Base-by-base conservation (phyloP, 2,797 vertebrate species). In the Argyrosomus regius region DNA sequence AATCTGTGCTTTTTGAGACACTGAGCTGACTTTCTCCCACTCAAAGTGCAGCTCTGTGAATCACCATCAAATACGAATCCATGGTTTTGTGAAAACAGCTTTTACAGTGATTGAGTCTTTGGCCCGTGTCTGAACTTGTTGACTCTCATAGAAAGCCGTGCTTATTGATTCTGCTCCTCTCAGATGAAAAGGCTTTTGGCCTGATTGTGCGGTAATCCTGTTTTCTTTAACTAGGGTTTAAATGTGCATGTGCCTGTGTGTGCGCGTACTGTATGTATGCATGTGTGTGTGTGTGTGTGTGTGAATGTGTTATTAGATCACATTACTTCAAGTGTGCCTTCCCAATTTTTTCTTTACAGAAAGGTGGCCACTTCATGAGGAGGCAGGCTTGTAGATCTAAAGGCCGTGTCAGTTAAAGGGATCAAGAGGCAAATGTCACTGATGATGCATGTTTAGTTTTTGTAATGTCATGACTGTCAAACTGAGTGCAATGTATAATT, bases 91-190 rank as follows among this genome's bases (percentile, higher is more conserved):
- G 77, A 80, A 81, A 90, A 65, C 85, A 83, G 75, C 80, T 83
- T 77, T 81, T 78, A 68, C 80, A 78, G 80, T 75, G 87, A 86
- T 83, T 43, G 88, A 84, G 81, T 83, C 72, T 73, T 75, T 70
- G 81, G 86, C 84, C 90, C 63, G 1, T 94, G 95, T 89, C 94
- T 92, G 77, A 89, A 94, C 94, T 91, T 92, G 95, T 91, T 86
- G 87, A 90, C 87, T 85, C 78, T 84, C 61, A 83, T 26, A 89
- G 76, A 90, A 90, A 92, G 86, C 70, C 76, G 70, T 58, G 78
- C 72, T 81, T 83, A 90, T 92, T 93, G 86, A 94, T 93, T 94
- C 90, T 83, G 83, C 86, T 90, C 46, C 85, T 86, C 81, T 83
- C 75, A 87, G 78, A 93, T 92, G 83, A 93, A 92, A 92, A 90